Evolutionary conservation across 1,140 invertebrate species (phyloP).

Genomic region (Philotrypesis tridentata): DNA sequence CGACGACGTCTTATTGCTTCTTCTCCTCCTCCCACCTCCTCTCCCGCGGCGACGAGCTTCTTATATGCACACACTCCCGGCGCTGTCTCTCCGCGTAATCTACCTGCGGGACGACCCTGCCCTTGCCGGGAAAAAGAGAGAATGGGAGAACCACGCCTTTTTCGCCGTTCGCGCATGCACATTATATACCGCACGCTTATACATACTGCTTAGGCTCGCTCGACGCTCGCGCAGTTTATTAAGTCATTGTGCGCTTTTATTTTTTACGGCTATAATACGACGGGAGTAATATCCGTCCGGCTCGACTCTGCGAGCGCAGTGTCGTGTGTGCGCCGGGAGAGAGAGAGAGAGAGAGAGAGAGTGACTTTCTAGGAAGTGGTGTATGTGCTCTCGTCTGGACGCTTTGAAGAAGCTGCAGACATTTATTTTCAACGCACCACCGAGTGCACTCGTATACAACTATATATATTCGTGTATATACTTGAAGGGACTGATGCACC

Average conservation of each 20-base stretch:
- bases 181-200: no score
- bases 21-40: background rate
- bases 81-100: background rate
- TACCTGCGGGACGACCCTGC: constrained; percentile 5
- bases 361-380: background rate
- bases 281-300: background rate
- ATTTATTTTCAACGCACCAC: no score
- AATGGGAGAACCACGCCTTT: background rate
- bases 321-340: no score
- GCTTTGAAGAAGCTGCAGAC: no score
- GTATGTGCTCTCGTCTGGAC: no score
- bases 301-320: background rate
- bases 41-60: background rate
- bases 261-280: background rate
- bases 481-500: no score
- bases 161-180: background rate
- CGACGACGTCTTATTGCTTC: background rate
- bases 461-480: background rate
- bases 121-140: no score
- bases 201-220: background rate
- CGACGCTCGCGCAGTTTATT: background rate
- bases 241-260: background rate
- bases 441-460: no score
- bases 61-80: no score
- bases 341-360: no score